Conservation (phyloP, 2,888 invertebrate genomes). For the Drosophila hamatofila region DNA sequence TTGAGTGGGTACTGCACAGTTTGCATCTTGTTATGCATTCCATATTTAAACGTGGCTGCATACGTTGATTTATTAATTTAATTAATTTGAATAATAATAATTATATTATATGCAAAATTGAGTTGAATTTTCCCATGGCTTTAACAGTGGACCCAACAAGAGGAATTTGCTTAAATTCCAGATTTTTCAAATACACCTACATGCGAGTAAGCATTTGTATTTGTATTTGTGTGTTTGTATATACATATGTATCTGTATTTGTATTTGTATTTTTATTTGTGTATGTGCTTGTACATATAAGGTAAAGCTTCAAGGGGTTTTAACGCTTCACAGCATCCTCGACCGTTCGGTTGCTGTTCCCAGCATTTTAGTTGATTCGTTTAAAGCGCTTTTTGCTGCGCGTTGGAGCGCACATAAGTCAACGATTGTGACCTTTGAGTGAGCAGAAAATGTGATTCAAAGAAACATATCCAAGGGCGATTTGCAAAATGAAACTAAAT, state of each 20-base stretch:
- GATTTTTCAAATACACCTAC: background rate
- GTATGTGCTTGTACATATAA: background rate
- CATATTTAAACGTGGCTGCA: background rate
- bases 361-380: conserved; percentile 18
- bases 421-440: conserved; percentile 61
- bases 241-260: background rate
- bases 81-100: background rate
- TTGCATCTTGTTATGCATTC: background rate
- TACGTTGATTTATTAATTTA: background rate
- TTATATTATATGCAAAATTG: background rate
- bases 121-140: background rate
- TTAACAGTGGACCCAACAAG: no score
- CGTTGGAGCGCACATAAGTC: conserved; percentile 68
- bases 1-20: no score
- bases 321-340: conserved; percentile 33
- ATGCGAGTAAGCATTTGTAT: background rate
- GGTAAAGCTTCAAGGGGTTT: conserved; percentile 40
- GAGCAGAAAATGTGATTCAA: conserved; percentile 25
- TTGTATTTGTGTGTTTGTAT: background rate
- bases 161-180: background rate
- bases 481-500: conserved; percentile 36
- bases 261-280: background rate
- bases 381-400: conserved; percentile 53
- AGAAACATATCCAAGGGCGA: conserved; percentile 20
- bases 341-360: conserved; percentile 23